phyloP scores from a whole-genome alignment of 2,797 vertebrate species.

The Mico argentatus region DNA sequence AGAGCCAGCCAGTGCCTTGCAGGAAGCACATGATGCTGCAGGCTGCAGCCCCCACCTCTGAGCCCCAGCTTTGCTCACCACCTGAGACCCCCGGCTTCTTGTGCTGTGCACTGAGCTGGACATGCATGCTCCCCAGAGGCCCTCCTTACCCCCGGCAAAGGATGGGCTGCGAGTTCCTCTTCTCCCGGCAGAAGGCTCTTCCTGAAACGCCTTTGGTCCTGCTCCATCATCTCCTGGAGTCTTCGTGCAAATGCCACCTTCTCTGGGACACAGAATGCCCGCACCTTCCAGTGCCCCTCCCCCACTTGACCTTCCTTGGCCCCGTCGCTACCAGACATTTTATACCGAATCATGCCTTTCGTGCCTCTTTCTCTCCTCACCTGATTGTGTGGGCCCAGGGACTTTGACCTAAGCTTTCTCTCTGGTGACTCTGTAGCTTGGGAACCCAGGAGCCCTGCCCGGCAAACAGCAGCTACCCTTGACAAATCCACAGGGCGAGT shows the following conservation, averaged over 20 bases:
- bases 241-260: background rate
- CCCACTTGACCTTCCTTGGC: fast-evolving
- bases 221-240: no score
- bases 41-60: background rate
- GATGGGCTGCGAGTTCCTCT: background rate
- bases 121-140: no score
- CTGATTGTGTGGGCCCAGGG: fast-evolving
- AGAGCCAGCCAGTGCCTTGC: fast-evolving
- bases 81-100: fast-evolving
- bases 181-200: fast-evolving
- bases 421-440: background rate
- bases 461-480: fast-evolving
- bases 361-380: fast-evolving
- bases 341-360: no score
- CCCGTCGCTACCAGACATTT: background rate
- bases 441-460: fast-evolving
- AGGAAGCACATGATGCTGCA: fast-evolving
- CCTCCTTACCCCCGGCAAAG: background rate
- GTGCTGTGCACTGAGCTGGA: background rate
- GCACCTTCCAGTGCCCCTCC: fast-evolving
- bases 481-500: fast-evolving
- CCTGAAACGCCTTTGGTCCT: fast-evolving
- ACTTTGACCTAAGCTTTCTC: fast-evolving
- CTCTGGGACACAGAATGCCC: background rate
- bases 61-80: background rate